Evolutionary conservation across 2,888 invertebrate species (phyloP).

Genomic region (Apamea crenata): DNA sequence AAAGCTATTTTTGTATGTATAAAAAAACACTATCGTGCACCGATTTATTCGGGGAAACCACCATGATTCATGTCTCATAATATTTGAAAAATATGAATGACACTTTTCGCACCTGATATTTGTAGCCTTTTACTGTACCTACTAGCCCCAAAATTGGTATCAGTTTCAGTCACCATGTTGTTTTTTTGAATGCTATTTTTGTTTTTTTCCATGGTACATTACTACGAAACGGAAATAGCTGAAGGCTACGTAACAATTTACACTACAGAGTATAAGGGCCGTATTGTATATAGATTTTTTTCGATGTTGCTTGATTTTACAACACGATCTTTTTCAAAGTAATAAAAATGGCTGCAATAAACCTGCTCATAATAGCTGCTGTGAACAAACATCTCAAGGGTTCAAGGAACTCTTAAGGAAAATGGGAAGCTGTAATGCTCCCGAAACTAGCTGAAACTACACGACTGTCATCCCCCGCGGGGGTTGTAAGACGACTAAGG

Average conservation of each 20-base stretch:
- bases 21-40: too few species aligned
- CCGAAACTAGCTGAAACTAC: slow-evolving; percentile 43
- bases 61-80: too few species aligned
- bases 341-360: neutral
- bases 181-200: neutral
- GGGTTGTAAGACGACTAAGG: slow-evolving; percentile 34
- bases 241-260: neutral
- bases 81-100: neutral
- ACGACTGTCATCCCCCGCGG: slow-evolving; percentile 30
- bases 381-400: neutral
- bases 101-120: neutral
- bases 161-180: neutral
- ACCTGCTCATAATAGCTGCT: neutral
- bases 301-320: neutral
- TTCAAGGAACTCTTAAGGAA: slow-evolving; percentile 40
- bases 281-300: neutral
- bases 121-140: neutral
- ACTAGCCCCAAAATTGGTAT: neutral
- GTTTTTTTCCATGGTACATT: neutral
- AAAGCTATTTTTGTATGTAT: accelerated
- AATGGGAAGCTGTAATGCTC: slow-evolving; percentile 25
- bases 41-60: neutral
- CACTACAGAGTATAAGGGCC: too few species aligned
- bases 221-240: too few species aligned
- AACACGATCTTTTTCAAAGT: neutral